phyloP scores from a whole-genome alignment of 2,888 invertebrate genomes.

The Molanna angustata region DNA sequence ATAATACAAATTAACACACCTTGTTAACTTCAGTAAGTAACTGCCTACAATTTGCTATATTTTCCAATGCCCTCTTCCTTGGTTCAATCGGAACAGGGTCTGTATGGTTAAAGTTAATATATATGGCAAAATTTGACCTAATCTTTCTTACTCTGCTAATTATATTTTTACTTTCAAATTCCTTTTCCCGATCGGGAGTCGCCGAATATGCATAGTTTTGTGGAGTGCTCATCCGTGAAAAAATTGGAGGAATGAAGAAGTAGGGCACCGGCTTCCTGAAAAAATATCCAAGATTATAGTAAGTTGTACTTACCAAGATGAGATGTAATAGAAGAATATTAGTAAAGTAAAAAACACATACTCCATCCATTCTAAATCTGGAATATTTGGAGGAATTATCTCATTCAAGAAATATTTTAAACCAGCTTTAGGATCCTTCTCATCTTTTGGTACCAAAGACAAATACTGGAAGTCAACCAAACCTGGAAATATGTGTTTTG shows the following conservation, averaged over 20 bases:
- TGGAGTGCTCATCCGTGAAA: constrained; percentile 72
- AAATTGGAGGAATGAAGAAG: constrained; percentile 73
- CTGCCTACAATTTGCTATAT: no score
- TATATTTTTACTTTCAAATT: constrained; percentile 41
- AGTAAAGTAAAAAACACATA: constrained; percentile 37
- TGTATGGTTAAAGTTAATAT: constrained; percentile 60
- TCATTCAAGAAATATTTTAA: constrained; percentile 59
- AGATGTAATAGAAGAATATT: no score
- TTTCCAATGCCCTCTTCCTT: constrained; percentile 54
- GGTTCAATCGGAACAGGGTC: constrained; percentile 64
- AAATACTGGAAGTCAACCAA: constrained; percentile 92
- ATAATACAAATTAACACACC: no score
- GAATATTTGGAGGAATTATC: constrained; percentile 59
- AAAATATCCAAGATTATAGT: no score
- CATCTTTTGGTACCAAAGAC: constrained; percentile 58
- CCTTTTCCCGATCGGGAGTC: constrained; percentile 41
- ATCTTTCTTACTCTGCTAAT: constrained; percentile 54
- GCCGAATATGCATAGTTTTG: constrained; percentile 45
- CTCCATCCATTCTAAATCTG: constrained; percentile 58
- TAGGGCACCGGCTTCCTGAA: constrained; percentile 37
- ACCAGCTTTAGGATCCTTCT: constrained; percentile 42
- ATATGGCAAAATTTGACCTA: constrained; percentile 58
- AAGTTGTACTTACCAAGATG: no score
- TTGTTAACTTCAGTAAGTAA: no score
- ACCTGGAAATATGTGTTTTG: no score